Evolutionary conservation across 2,113 vertebrate genomes (phyloP), one percentile per base, ranked within the genome.

Genomic region (Perca schrenkii): DNA sequence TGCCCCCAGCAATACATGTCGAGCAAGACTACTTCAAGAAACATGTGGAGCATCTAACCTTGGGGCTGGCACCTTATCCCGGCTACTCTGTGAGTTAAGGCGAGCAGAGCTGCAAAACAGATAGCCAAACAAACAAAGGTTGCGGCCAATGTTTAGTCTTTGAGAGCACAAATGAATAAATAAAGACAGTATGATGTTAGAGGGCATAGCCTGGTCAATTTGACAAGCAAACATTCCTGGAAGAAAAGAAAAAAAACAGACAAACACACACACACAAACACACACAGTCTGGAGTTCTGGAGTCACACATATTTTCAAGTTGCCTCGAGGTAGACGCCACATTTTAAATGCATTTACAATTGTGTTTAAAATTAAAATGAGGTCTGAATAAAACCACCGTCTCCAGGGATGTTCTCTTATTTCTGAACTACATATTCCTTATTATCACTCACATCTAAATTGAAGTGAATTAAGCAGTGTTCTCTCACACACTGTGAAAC

Each of bases 61-160:
- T 98, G 97, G 92, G 96, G 96, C 89, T 95, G 97, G 97, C 98
- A 99, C 96, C 96, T 98, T 97, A 98, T 97, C 96, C 97, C 96
- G 96, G 96, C 95, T 98, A 99, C 94, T 96, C 97, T 98, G 97
- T 96, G 97, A 95, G 96, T 98, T 98, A 99, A 97, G 97, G 96
- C 94, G 98, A 96, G 97, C 98, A 97, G 96, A 89, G 98, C 98
- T 99, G 98, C 95, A 99, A 99, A 97, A 99, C 97, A 99, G 98
- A 99, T 95, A 95, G 97, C 96, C 97, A 97, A 95, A 97, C 92
- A 96, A 95, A 97, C 92, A 96, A 95, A 96, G 83, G 82, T 83
- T 79, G 91, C 76, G 93, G 83, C 88, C 72, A 81, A 60, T 83
- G 85, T 89, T 93, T 87, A 93, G 88, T 91, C 90, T 93, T 83